A percentile compares a stretch with the other conserved stretches of the same genome.
Evolutionary conservation across 1,140 invertebrate species (phyloP).

Genomic region (Psix sp.): DNA sequence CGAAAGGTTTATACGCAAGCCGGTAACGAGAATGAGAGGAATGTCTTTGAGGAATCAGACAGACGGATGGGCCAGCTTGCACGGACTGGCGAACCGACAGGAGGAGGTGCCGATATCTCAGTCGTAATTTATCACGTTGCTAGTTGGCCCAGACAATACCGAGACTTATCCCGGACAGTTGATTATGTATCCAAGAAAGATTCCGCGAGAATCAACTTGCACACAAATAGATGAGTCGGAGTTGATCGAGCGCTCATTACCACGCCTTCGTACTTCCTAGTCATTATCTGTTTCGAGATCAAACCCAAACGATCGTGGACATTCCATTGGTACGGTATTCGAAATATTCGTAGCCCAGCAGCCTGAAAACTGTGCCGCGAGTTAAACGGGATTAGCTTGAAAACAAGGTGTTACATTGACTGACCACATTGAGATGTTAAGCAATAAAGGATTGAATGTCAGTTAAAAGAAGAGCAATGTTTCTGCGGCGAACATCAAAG

Average conservation of each 20-base stretch:
- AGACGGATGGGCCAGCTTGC: conserved; percentile 52
- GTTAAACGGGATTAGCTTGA: conserved; percentile 27
- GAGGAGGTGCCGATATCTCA: conserved; percentile 72
- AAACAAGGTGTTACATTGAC: conserved; percentile 22
- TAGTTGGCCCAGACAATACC: conserved; percentile 52
- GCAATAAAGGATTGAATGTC: conserved; percentile 12
- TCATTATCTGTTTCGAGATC: conserved; percentile 67
- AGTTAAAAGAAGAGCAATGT: not conserved
- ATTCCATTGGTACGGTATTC: conserved; percentile 50
- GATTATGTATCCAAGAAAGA: too few species aligned
- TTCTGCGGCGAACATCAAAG: not conserved
- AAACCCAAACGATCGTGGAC: conserved; percentile 26
- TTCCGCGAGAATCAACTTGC: conserved; percentile 16
- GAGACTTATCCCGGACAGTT: conserved; percentile 41
- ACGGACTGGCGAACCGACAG: conserved; percentile 64
- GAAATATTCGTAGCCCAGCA: conserved; percentile 35
- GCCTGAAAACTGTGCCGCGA: conserved; percentile 26
- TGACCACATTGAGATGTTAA: conserved; percentile 27
- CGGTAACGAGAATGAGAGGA: conserved; percentile 43
- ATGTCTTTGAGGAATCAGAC: conserved; percentile 63
- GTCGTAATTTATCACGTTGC: conserved; percentile 71
- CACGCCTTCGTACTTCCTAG: conserved; percentile 72
- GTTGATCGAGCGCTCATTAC: conserved; percentile 68
- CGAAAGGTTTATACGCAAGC: conserved; percentile 17
- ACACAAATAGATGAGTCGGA: not conserved